These are phyloP conservation scores for Leucoraja ocellata DNA, from an alignment of 2,797 vertebrate genomes.

Conservation along the genomic window DNA sequence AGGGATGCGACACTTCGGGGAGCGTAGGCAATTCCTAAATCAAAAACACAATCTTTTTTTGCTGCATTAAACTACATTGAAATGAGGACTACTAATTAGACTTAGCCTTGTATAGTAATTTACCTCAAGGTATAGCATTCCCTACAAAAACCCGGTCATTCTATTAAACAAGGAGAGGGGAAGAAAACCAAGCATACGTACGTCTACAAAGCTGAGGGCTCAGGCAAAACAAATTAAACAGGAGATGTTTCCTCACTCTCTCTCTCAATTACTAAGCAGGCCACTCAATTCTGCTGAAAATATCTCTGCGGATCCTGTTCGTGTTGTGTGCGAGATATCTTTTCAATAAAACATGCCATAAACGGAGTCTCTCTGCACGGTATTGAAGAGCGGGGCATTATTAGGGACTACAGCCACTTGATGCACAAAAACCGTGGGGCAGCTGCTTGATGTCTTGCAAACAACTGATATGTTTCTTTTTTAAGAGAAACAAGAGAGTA, in stretches of 20 bases:
- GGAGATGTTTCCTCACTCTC: background rate
- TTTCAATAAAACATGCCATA: background rate
- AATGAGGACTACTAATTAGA: background rate
- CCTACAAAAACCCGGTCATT: background rate
- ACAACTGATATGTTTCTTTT: constrained; percentile 34
- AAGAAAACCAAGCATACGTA: background rate
- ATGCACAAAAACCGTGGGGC: constrained; percentile 14
- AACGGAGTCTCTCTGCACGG: background rate
- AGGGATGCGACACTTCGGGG: background rate
- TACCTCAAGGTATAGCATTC: background rate
- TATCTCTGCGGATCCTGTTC: background rate
- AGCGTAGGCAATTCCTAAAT: constrained; percentile 17
- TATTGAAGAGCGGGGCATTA: background rate
- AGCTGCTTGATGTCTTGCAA: constrained; percentile 23
- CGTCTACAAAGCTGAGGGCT: background rate
- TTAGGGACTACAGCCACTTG: background rate
- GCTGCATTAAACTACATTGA: background rate
- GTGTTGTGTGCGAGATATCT: constrained; percentile 7
- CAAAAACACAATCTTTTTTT: constrained; percentile 16
- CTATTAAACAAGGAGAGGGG: background rate
- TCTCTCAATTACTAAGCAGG: background rate
- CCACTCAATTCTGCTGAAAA: constrained; percentile 17
- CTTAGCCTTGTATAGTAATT: background rate
- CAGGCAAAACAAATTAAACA: background rate
- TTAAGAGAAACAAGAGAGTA: constrained; percentile 36